phyloP scores from a whole-genome alignment of 2,113 vertebrate species.

The rabbit (Oryctolagus cuniculus) region mOryCun1.1 NC_091436.1:51079501-51080000 shows the following conservation, averaged over 20 bases:
- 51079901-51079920: constrained; percentile 71
- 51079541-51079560: background rate
- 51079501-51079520: constrained; percentile 43
- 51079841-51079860: background rate
- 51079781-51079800: constrained; percentile 47
- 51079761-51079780: constrained; percentile 65
- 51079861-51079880: background rate
- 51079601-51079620: constrained; percentile 46
- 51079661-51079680: background rate
- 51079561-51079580: background rate
- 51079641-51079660: background rate
- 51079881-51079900: constrained; percentile 61
- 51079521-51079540: constrained; percentile 8
- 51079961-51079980: constrained; percentile 29
- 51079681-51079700: constrained; percentile 65
- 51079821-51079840: constrained; percentile 22
- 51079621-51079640: constrained; percentile 54
- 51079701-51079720: constrained; percentile 69
- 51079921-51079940: constrained; percentile 71
- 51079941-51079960: constrained; percentile 73
- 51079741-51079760: constrained; percentile 45
- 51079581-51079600: constrained; percentile 40
- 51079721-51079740: constrained; percentile 73
- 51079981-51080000: constrained; percentile 50
- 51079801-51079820: background rate